Evolutionary conservation across 2,113 vertebrate species (phyloP).

Genomic region (Myocastor coypus): DNA sequence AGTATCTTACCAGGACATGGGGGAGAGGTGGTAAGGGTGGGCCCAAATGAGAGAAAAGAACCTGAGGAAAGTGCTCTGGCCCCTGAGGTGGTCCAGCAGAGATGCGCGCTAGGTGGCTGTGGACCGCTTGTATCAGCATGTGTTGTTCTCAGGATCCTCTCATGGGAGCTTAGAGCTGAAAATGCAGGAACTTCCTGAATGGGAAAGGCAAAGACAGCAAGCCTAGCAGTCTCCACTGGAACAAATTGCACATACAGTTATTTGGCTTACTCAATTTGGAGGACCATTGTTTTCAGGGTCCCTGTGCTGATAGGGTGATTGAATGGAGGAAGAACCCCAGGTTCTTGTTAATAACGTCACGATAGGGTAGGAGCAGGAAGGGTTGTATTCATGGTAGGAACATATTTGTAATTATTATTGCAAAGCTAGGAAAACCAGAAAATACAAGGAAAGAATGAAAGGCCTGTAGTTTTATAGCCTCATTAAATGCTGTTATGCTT

Average conservation of each 20-base stretch:
- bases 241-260: background rate
- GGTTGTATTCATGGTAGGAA: background rate
- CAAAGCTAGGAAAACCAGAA: background rate
- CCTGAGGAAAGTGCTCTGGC: background rate
- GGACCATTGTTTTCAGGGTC: background rate
- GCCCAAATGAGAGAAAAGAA: background rate
- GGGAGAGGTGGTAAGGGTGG: background rate
- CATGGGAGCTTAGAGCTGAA: background rate
- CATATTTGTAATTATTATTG: background rate
- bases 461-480: background rate
- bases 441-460: background rate
- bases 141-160: background rate
- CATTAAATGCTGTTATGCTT: background rate
- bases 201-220: background rate
- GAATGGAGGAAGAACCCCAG: background rate
- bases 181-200: background rate
- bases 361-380: background rate
- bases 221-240: background rate
- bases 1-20: background rate
- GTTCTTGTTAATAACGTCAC: background rate
- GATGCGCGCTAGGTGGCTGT: no score
- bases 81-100: background rate
- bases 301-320: background rate
- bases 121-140: background rate
- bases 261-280: background rate